Evolutionary conservation across 2,797 vertebrate species (phyloP), one percentile per base, ranked within the genome.

Genomic region (Pseudochaenichthys georgianus): DNA sequence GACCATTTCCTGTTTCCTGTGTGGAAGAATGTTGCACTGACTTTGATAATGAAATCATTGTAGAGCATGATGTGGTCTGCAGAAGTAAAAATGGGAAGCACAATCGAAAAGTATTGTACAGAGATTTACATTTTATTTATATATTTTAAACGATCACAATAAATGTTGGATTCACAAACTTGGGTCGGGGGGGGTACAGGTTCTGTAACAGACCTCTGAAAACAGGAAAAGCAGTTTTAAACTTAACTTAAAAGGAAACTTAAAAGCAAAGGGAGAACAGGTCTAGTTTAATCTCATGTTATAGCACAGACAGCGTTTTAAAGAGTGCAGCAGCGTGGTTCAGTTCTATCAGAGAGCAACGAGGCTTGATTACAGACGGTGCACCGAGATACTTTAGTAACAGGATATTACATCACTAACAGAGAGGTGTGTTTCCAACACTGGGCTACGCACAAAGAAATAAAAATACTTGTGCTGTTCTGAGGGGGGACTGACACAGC

Each of bases 111-210:
- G n/a, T 13, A 71, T 73, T 87, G 75, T 91, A 91, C 74, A 91
- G 78, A 88, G 75, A 89, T 88, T 91, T 84, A 93, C 80, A 84
- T 92, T 95, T 94, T 94, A 94, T 91, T 94, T 90, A 87, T 89
- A 89, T 84, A 85, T 85, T 88, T 91, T 89, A 70, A 93, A 94
- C 90, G 93, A 93, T 89, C 78, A 93, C 89, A 92, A 89, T 88
- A 83, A 83, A 85, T 84, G 84, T 83, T 62, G 78, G 79, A 75
- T 78, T 89, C 73, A 87, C 88, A 92, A 92, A 80, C 69, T 59
- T 38, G 8, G 34, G 34, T 38, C 34, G 43, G 63, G 50, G 43
- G 15, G 4, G 10, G 73, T 77, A 89, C 82, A 84, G 62, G 67
- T 85, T 85, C 21, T 84, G 87, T 87, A 85, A 89, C 89, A 89